These are phyloP conservation scores for Pachyseris speciosa DNA, from an alignment of 64 coral and sea anemone species.

Conservation along the genomic window DNA sequence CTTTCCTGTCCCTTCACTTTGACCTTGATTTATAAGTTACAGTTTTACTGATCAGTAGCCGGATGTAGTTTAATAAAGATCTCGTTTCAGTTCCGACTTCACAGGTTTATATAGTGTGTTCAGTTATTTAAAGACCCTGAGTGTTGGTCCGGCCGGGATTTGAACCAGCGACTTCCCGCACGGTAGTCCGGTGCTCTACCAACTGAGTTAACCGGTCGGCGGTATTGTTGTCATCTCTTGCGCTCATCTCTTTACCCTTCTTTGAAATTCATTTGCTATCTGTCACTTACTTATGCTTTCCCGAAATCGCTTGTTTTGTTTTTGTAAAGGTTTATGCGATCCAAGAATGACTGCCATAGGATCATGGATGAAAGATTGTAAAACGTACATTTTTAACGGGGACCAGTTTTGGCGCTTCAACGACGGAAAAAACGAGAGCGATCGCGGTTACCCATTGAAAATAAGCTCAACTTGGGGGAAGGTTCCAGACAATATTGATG, in stretches of 20 bases:
- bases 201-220: too few species aligned
- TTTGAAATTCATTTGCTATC: background rate
- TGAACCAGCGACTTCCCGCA: too few species aligned
- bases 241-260: background rate
- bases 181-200: too few species aligned
- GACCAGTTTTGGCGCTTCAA: constrained; percentile 31
- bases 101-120: too few species aligned
- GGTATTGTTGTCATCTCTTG: too few species aligned
- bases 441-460: constrained; percentile 17
- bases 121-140: too few species aligned
- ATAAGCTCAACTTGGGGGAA: background rate
- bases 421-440: background rate
- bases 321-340: constrained; percentile 50
- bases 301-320: background rate
- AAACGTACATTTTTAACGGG: constrained; percentile 56
- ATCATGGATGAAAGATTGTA: constrained; percentile 26
- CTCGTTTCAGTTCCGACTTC: too few species aligned
- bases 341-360: constrained; percentile 58
- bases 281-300: background rate
- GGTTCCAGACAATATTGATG: constrained; percentile 52
- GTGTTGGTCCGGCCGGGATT: too few species aligned
- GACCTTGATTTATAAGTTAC: too few species aligned
- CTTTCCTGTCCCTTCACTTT: too few species aligned
- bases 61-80: too few species aligned
- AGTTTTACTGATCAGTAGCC: too few species aligned